Evolutionary conservation across 1,140 invertebrate species (phyloP), one percentile per base, ranked within the genome.

Genomic region (Procambarus virginalis): DNA sequence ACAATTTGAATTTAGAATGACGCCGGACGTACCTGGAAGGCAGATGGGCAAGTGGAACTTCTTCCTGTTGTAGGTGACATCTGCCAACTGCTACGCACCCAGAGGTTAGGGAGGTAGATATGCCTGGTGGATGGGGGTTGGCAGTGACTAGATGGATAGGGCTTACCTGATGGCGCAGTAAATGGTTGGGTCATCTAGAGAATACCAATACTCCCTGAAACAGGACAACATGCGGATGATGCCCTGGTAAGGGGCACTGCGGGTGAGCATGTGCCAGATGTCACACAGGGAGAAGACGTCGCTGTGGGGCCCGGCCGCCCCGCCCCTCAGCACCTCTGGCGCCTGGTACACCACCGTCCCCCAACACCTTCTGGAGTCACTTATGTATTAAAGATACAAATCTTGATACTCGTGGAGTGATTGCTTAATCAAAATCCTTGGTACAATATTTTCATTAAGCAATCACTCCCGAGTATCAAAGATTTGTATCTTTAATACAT

Each of bases 221-320:
- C 22, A 89, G 79, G 60, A 91, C 64, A 68, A 91, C 79, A 70
- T 91, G 91, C 4, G 86, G 91, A 55, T 91, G 91, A 89, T 34
- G 34, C 86, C 83, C 3, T 79, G 55, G 83, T 86, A 91, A 2
- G 91, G 91, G 17, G 70, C 14, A 3, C 51, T 60, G n/a, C 84
- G 78, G 83, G 87, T 85, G 22, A 89, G 70, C 3, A 89, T 83
- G 64, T 91, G 91, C 91, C 91, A 91, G 20, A 76, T 79, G 91
- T 91, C 55, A 91, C 82, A 0, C 91, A 91, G 73, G 20, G 91
- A 91, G 86, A 89, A 91, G 48, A 91, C 84, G 68, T 91, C 91
- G 22, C 83, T 81, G 34, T 75, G 68, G 22, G 22, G 9, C 12
- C 64, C 78, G 0, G 81, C 77, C 17, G 34, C 64, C 8, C 64